Conservation (phyloP, 2,888 invertebrate genomes). For the Melieria omissa region DNA sequence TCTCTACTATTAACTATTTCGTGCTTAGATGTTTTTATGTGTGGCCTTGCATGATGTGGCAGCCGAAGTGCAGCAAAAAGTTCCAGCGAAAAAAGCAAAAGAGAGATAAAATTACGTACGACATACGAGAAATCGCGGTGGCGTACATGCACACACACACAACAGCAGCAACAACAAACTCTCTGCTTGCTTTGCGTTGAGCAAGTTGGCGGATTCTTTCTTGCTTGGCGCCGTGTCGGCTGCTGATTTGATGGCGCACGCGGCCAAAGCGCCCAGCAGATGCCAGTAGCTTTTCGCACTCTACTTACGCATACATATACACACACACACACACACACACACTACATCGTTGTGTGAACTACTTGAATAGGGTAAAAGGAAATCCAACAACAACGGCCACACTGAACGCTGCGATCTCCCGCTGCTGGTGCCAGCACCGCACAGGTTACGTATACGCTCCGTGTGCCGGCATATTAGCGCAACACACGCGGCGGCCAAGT, state of each 20-base stretch:
- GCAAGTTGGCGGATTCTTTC: too few species aligned
- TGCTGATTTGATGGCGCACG: slow-evolving; percentile 2
- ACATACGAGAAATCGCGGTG: not conserved
- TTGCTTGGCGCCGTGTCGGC: not conserved
- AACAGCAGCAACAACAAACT: not conserved
- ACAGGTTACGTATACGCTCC: too few species aligned
- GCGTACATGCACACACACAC: not conserved
- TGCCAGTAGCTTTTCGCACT: too few species aligned
- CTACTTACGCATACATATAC: slow-evolving; percentile 13
- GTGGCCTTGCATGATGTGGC: too few species aligned
- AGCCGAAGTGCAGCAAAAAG: not conserved
- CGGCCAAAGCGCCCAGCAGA: too few species aligned
- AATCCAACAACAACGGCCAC: not conserved
- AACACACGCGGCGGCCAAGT: too few species aligned
- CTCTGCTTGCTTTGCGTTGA: not conserved
- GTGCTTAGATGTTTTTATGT: too few species aligned
- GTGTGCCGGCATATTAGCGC: too few species aligned
- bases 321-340: slow-evolving; percentile 9
- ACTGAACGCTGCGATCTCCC: too few species aligned
- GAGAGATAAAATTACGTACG: not conserved
- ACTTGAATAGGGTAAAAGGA: slow-evolving; percentile 1
- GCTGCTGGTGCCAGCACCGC: too few species aligned
- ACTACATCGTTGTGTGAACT: not conserved
- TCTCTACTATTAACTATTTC: too few species aligned
- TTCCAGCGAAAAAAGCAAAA: not conserved